phyloP scores from a whole-genome alignment of 2,113 vertebrate genomes.

The Laticauda laticaudata region DNA sequence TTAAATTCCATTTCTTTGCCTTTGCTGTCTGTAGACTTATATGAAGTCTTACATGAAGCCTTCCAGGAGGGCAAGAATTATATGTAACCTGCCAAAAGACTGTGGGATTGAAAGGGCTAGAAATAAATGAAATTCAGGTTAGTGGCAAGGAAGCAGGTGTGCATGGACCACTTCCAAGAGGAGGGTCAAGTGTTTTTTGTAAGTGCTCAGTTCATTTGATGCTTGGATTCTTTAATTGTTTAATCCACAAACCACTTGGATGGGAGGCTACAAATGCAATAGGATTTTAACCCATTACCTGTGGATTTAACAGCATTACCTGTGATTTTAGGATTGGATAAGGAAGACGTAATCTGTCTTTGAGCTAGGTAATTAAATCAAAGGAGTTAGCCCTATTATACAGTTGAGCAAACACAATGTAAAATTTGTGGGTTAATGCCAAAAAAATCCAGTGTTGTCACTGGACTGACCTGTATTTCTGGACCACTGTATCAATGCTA shows the following conservation, averaged over 20 bases:
- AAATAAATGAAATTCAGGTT: background rate
- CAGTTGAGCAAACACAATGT: background rate
- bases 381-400: background rate
- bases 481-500: background rate
- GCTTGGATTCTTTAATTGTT: background rate
- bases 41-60: background rate
- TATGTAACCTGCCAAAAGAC: background rate
- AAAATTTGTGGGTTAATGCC: background rate
- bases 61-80: background rate
- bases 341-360: background rate
- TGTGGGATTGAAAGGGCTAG: background rate
- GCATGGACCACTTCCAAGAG: background rate
- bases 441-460: background rate
- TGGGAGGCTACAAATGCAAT: background rate
- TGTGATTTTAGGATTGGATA: background rate
- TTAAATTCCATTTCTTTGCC: background rate
- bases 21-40: background rate
- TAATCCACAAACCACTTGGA: background rate
- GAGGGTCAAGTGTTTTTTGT: background rate
- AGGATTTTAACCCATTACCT: background rate
- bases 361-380: background rate
- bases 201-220: background rate
- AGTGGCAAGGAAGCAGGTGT: background rate
- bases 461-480: background rate
- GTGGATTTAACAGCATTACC: background rate